phyloP scores from a whole-genome alignment of 37 sponge, comb jelly and placozoan species.

The Ianthella basta region DNA sequence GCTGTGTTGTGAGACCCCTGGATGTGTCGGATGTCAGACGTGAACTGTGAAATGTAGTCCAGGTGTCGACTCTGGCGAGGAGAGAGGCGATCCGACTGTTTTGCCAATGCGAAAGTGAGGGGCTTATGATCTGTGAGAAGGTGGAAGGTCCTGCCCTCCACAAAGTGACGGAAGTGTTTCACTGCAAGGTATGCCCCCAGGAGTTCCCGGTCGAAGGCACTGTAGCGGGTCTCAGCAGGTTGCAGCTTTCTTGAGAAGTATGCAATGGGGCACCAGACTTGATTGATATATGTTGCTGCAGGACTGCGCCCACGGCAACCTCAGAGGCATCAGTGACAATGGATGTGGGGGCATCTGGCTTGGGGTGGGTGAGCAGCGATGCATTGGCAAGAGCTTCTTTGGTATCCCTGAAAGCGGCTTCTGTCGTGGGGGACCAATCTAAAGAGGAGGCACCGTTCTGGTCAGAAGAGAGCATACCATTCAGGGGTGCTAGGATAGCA shows the following conservation, averaged over 20 bases:
- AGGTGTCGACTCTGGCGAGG: conserved; percentile 38
- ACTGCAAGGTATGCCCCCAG: conserved; percentile 39
- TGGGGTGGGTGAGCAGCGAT: too few relatives aligned
- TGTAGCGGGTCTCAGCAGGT: conserved; percentile 40
- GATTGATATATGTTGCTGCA: too few relatives aligned
- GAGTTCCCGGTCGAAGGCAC: conserved; percentile 58
- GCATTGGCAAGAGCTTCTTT: too few relatives aligned
- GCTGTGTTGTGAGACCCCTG: conserved; percentile 30
- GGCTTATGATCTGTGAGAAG: conserved; percentile 52
- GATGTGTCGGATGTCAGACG: conserved; percentile 33
- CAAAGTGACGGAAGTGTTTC: conserved; percentile 47
- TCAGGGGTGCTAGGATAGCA: conserved; percentile 28
- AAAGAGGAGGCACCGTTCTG: neutral
- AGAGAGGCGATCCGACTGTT: conserved; percentile 22
- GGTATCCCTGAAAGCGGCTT: too few relatives aligned
- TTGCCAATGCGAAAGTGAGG: conserved; percentile 24
- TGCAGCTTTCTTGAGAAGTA: conserved; percentile 52
- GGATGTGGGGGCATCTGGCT: too few relatives aligned
- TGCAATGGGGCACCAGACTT: conserved; percentile 56
- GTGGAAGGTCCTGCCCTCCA: conserved; percentile 46
- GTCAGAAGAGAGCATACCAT: conserved; percentile 26
- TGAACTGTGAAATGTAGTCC: conserved; percentile 50
- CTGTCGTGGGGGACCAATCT: too few relatives aligned
- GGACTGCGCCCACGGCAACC: too few relatives aligned
- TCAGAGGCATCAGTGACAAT: too few relatives aligned